Conservation (phyloP, 1,140 invertebrate species). For the Chlorops oryzae region DNA sequence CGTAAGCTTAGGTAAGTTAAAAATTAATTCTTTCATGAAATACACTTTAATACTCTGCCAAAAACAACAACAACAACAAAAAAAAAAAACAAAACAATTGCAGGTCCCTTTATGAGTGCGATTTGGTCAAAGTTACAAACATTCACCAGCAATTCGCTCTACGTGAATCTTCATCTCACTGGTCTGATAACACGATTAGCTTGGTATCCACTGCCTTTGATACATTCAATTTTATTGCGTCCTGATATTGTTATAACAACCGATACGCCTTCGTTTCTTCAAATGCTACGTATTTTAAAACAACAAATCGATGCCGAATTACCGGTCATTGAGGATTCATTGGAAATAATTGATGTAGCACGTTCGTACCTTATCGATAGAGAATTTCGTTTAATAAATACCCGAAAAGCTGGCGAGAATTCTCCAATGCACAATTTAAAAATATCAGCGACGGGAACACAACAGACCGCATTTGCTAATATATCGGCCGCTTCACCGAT, state of each 20-base stretch:
- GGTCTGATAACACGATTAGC: slow-evolving; percentile 80
- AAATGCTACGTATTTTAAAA: slow-evolving; percentile 80
- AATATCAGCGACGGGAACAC: slow-evolving; percentile 23
- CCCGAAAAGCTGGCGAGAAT: slow-evolving; percentile 57
- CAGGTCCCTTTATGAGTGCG: slow-evolving; percentile 78
- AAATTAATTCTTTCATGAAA: too few species aligned
- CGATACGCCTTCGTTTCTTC: slow-evolving; percentile 82
- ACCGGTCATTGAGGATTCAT: slow-evolving; percentile 62
- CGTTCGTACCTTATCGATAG: slow-evolving; percentile 68
- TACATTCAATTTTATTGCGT: slow-evolving; percentile 82
- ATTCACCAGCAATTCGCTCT: slow-evolving; percentile 78
- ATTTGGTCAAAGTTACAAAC: slow-evolving; percentile 77
- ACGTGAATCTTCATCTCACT: slow-evolving; percentile 83
- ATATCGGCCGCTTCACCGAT: slow-evolving; percentile 40
- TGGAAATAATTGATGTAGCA: slow-evolving; percentile 65
- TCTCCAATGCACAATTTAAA: slow-evolving; percentile 33
- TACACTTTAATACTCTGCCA: too few species aligned
- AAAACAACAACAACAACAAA: too few species aligned
- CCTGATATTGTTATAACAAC: slow-evolving; percentile 82
- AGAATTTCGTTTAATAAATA: slow-evolving; percentile 66
- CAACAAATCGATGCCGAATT: slow-evolving; percentile 78
- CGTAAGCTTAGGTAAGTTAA: slow-evolving; percentile 39
- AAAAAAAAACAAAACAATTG: not conserved
- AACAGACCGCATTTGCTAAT: slow-evolving; percentile 33
- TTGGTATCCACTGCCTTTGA: slow-evolving; percentile 78